These are phyloP conservation scores for Eupithecia vulgata DNA, from an alignment of 2,888 invertebrate genomes.

Conservation along the genomic window DNA sequence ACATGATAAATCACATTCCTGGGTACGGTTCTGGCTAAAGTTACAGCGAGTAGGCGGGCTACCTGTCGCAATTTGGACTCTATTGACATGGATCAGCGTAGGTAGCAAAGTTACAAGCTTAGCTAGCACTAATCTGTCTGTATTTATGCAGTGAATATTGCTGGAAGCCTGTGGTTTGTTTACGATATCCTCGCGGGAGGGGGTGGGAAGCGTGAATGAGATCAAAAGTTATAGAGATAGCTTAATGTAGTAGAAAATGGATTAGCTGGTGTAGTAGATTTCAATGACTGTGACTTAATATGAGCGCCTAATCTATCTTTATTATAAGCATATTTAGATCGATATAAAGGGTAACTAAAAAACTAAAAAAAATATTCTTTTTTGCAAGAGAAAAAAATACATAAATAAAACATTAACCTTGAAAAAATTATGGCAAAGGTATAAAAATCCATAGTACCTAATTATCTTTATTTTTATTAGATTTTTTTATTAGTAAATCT, in stretches of 20 bases:
- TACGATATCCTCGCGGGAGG: conserved; percentile 19
- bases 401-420: too few species aligned
- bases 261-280: neutral
- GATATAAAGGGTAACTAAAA: too few species aligned
- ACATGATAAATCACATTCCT: neutral
- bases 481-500: too few species aligned
- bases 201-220: conserved; percentile 19
- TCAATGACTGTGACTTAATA: neutral
- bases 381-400: too few species aligned
- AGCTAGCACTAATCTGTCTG: conserved; percentile 27
- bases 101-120: conserved; percentile 46
- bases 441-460: too few species aligned
- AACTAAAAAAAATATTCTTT: too few species aligned
- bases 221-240: conserved; percentile 11
- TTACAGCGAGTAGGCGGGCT: conserved; percentile 36
- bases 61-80: conserved; percentile 37
- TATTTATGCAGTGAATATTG: conserved; percentile 29
- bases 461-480: too few species aligned
- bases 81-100: conserved; percentile 42
- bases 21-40: conserved; percentile 13
- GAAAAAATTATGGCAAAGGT: too few species aligned
- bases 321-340: too few species aligned
- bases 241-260: neutral
- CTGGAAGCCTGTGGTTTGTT: conserved; percentile 30
- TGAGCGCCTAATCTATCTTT: neutral